Conservation (phyloP, 2,888 invertebrate species). For the Caenorhabditis macrosperma region DNA sequence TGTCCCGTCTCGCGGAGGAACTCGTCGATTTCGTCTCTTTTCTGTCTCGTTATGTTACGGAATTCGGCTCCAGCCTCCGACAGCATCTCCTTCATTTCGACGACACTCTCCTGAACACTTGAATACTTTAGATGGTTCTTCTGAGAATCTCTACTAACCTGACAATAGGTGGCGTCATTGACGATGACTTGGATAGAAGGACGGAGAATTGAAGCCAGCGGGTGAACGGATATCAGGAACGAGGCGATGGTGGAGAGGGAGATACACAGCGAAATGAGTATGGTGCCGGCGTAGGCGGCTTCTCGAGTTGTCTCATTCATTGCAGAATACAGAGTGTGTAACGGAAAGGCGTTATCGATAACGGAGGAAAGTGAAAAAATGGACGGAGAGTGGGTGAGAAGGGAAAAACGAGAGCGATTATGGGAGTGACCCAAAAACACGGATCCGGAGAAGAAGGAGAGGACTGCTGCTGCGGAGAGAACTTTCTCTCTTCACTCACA, state of each 20-base stretch:
- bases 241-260: constrained; percentile 40
- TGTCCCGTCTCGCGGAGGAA: constrained; percentile 55
- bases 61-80: constrained; percentile 27
- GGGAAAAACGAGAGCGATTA: constrained; percentile 41
- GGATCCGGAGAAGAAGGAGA: constrained; percentile 11
- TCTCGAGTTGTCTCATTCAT: constrained; percentile 48
- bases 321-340: background rate
- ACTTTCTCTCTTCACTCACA: constrained; percentile 17
- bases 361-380: constrained; percentile 10
- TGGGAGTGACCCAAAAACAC: constrained; percentile 56
- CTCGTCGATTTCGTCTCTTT: constrained; percentile 59
- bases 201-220: constrained; percentile 38
- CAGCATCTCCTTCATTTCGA: constrained; percentile 44
- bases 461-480: background rate
- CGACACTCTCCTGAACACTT: constrained; percentile 50
- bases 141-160: constrained; percentile 21
- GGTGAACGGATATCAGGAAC: constrained; percentile 43
- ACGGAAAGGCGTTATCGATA: background rate
- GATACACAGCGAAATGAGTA: constrained; percentile 44
- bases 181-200: constrained; percentile 34
- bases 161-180: constrained; percentile 51
- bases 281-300: constrained; percentile 51
- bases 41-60: constrained; percentile 42
- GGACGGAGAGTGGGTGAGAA: constrained; percentile 10
- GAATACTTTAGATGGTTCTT: background rate